Percentiles rank a stretch among this genome's conserved stretches.
These are phyloP conservation scores for Ctenoplectra terminalis DNA, from an alignment of 1,140 invertebrate genomes.

Conservation along the genomic window DNA sequence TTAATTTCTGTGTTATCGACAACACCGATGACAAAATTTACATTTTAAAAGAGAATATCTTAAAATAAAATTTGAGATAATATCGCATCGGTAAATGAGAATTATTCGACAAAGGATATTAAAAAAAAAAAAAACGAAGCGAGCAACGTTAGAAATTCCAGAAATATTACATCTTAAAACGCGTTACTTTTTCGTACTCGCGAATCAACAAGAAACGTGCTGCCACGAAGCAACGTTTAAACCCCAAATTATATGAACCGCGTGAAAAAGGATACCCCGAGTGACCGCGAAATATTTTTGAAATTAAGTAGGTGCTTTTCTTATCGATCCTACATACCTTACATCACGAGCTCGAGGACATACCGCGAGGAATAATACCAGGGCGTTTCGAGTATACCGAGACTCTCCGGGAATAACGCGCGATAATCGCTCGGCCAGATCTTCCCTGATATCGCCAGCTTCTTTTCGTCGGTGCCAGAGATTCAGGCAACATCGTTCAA, in stretches of 20 bases:
- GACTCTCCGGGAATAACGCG: constrained; percentile 13
- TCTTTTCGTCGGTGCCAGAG: constrained; percentile 41
- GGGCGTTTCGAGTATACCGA: background rate
- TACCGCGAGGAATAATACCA: constrained; percentile 13
- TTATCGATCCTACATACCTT: constrained; percentile 16
- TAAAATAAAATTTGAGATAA: no score
- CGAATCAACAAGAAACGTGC: background rate
- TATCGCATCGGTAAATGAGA: no score
- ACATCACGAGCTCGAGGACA: background rate
- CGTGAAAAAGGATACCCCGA: background rate
- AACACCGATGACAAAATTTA: no score
- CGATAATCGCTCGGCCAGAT: constrained; percentile 57
- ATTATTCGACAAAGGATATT: no score
- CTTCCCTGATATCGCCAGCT: constrained; percentile 45
- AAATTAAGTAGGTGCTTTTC: background rate
- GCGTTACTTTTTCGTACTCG: background rate
- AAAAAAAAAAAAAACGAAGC: no score
- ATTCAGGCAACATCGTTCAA: constrained; percentile 20
- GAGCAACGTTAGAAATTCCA: no score
- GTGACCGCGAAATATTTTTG: background rate
- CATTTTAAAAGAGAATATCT: no score
- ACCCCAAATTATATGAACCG: background rate
- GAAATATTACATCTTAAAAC: background rate
- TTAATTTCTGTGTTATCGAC: no score
- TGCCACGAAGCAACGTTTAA: background rate